Evolutionary conservation across 2,113 vertebrate genomes (phyloP).

Genomic region (Neodon shergylaensis): DNA sequence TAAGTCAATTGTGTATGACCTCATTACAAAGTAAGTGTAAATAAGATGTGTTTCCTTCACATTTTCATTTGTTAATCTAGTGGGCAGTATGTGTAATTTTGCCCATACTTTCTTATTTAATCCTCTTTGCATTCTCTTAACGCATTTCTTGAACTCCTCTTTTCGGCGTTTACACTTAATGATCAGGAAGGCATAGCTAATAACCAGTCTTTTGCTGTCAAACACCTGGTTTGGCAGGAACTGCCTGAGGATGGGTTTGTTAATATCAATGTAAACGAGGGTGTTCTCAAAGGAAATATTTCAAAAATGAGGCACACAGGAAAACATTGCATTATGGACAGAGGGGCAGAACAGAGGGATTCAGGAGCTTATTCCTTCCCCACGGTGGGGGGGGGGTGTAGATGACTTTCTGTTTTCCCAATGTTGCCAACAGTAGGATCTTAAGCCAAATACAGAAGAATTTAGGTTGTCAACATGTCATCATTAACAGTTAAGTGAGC

Average conservation of each 20-base stretch:
- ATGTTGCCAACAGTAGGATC: not conserved
- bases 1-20: not conserved
- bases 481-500: not conserved
- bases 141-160: not conserved
- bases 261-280: conserved; percentile 6
- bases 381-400: not conserved
- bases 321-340: not conserved
- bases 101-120: not conserved
- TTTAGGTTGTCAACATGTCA: not conserved
- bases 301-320: not conserved
- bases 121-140: conserved; percentile 19
- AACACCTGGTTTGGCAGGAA: not conserved
- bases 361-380: not conserved
- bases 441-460: not conserved
- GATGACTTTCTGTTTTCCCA: not conserved
- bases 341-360: not conserved
- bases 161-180: not conserved
- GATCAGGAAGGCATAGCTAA: not conserved
- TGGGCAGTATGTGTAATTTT: not conserved
- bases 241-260: not conserved
- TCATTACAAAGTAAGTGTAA: not conserved
- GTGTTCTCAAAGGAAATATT: conserved; percentile 9
- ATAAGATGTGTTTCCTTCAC: not conserved
- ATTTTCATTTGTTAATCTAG: not conserved
- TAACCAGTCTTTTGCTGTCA: not conserved